phyloP scores from a whole-genome alignment of 1,140 invertebrate genomes.

The Neodiprion fabricii region DNA sequence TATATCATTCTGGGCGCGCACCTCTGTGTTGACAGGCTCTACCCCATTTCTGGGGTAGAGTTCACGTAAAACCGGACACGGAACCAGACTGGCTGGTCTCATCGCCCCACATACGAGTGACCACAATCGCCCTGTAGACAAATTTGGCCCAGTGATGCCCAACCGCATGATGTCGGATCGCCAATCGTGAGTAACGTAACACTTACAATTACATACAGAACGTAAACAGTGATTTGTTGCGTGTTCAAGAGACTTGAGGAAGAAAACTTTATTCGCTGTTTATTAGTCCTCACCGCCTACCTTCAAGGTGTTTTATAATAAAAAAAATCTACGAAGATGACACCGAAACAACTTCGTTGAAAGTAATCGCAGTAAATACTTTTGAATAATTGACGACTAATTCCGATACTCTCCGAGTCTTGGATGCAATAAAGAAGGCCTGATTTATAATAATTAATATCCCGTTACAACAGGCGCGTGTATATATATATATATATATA shows the following conservation, averaged over 20 bases:
- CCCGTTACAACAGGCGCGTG: neutral
- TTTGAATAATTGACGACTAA: too few species aligned
- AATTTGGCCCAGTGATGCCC: constrained; percentile 56
- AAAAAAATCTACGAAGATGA: too few species aligned
- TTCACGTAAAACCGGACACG: constrained; percentile 42
- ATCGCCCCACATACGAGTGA: constrained; percentile 36
- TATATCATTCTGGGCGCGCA: constrained; percentile 57
- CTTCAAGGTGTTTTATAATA: too few species aligned
- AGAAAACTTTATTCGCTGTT: too few species aligned
- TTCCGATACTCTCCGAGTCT: too few species aligned
- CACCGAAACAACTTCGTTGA: too few species aligned
- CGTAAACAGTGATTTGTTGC: too few species aligned
- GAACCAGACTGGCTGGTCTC: constrained; percentile 48
- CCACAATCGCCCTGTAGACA: constrained; percentile 62
- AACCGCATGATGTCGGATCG: constrained; percentile 21
- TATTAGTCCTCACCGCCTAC: too few species aligned
- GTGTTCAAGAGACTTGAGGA: too few species aligned
- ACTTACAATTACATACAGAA: too few species aligned
- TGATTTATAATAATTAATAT: neutral
- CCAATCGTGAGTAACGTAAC: too few species aligned
- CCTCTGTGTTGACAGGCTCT: constrained; percentile 60
- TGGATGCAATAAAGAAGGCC: neutral
- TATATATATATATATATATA: neutral
- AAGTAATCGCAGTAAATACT: too few species aligned
- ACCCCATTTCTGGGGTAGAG: constrained; percentile 53